Evolutionary conservation across 53 echinoderm and acorn worm genomes (phyloP), one percentile per base, ranked within the genome.

Genomic region (Paracentrotus lividus): DNA sequence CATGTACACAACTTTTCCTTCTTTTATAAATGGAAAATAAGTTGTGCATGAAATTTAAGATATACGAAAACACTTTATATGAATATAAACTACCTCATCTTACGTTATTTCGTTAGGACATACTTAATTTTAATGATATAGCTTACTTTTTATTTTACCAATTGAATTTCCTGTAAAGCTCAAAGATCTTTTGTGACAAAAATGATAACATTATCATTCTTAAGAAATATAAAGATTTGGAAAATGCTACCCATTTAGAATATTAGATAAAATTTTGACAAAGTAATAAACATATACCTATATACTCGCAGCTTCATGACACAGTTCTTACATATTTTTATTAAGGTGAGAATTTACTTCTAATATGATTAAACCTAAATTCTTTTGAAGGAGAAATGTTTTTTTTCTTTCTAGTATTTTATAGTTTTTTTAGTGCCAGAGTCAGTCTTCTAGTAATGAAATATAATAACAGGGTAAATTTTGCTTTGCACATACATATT

Each of bases 51-150:
- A 64, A 1, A 40, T 38, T 15, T 72, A 72, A 72, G 40, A 9
- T 18, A 72, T 38, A n/a, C n/a, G n/a, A n/a, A n/a, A n/a, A n/a
- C n/a, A n/a, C n/a, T n/a, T n/a, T n/a, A n/a, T 32, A 27, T 40
- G 15, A 72, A 38, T 38, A 72, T 32, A 36, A 72, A 72, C 72
- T 72, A 72, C 72, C 72, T 72, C 72, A 72, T 72, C 40, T 32
- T 38, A 18, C 40, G 31, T 32, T 27, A 58, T 6, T 18, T 20
- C n/a, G 23, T 59, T 3, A 1, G 59, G 59, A 12, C 8, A 24
- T 27, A 36, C 31, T 38, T 69, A 18, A 69, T 69, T 13, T 34
- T 4, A 69, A 38, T 69, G 72, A 69, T 26, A 69, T 36, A 40
- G 26, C 26, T 5, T 26, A 61, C n/a, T n/a, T n/a, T n/a, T n/a